Percentiles rank a stretch among this genome's conserved stretches.
Evolutionary conservation across 2,113 vertebrate species (phyloP).

Genomic region (Saimiri boliviensis): DNA sequence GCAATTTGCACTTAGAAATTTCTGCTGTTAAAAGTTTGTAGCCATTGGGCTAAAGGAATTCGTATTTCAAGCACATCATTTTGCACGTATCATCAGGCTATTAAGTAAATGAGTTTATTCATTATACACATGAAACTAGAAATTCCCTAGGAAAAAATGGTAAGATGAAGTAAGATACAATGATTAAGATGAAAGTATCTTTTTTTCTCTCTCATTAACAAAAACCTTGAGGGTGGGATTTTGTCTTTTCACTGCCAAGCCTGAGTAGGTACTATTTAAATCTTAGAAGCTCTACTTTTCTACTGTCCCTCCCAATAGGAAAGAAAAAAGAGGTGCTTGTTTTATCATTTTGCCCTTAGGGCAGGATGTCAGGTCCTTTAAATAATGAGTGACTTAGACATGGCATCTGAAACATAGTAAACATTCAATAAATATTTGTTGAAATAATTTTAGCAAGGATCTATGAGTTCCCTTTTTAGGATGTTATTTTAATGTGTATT

Average conservation of each 20-base stretch:
- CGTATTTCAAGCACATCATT: constrained; percentile 5
- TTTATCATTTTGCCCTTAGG: background rate
- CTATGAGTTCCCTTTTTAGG: background rate
- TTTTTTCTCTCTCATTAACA: background rate
- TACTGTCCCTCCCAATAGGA: background rate
- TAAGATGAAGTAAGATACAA: background rate
- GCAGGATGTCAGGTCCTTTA: background rate
- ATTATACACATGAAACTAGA: background rate
- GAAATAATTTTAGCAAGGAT: constrained; percentile 15
- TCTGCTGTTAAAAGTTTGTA: background rate
- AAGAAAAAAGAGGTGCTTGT: background rate
- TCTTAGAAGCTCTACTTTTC: background rate
- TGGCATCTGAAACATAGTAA: background rate
- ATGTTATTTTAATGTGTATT: background rate
- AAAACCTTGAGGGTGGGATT: background rate
- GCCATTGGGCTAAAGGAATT: background rate
- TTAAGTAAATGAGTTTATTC: background rate
- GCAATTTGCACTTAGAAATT: constrained; percentile 19
- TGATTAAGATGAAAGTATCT: background rate
- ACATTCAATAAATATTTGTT: background rate
- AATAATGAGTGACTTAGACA: background rate
- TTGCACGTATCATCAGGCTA: background rate
- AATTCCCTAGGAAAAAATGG: background rate
- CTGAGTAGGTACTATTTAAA: background rate
- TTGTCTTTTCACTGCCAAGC: background rate